These are phyloP conservation scores for Heteractis magnifica DNA, from an alignment of 92 coral and sea anemone species.

Conservation along the genomic window DNA sequence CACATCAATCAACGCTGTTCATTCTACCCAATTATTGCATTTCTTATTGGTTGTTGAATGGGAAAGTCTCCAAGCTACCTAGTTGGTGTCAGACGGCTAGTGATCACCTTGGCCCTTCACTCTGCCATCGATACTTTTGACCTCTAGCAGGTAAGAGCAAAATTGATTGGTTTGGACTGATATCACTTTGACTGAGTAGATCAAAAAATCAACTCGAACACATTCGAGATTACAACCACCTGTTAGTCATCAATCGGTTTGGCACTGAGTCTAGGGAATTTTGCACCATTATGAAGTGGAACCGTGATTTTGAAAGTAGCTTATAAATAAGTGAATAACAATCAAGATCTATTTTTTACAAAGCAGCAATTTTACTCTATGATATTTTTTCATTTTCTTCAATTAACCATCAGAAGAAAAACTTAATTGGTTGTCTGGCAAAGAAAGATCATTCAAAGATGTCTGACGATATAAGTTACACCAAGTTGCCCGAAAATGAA, in stretches of 20 bases:
- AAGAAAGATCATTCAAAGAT: neutral
- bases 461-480: constrained; percentile 1
- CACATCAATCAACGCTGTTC: too few relatives aligned
- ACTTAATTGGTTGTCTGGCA: neutral
- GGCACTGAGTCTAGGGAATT: too few relatives aligned
- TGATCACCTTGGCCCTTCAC: too few relatives aligned
- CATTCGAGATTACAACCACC: too few relatives aligned
- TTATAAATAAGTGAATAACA: neutral
- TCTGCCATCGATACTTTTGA: neutral
- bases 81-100: too few relatives aligned
- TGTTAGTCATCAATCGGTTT: too few relatives aligned
- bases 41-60: too few relatives aligned
- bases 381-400: neutral
- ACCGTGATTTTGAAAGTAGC: neutral
- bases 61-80: too few relatives aligned
- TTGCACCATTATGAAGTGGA: neutral
- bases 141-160: constrained; percentile 28
- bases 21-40: too few relatives aligned
- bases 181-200: too few relatives aligned
- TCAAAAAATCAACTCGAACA: too few relatives aligned
- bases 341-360: neutral
- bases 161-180: constrained; percentile 12
- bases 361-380: neutral
- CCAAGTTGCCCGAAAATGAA: constrained; percentile 3
- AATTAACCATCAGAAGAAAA: neutral